Conservation (phyloP, 2,113 vertebrate species). For the Ptilorrhoa leucosticta region DNA sequence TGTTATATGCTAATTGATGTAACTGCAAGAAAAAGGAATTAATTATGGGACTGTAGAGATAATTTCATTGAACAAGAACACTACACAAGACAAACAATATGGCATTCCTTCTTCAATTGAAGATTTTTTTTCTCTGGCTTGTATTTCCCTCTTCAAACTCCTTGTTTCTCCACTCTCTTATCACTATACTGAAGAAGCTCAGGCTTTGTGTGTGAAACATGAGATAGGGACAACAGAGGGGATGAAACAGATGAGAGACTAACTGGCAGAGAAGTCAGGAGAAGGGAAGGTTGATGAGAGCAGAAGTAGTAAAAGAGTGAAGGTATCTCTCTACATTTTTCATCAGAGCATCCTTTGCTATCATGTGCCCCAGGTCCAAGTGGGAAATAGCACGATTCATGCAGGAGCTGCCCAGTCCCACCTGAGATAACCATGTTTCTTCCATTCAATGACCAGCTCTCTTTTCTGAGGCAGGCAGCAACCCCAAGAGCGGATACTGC, state of each 20-base stretch:
- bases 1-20: slow-evolving; percentile 12
- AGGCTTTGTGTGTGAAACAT: neutral
- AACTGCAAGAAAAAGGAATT: slow-evolving; percentile 18
- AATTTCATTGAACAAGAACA: neutral
- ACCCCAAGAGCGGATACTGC: neutral
- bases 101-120: neutral
- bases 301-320: neutral
- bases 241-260: neutral
- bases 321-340: neutral
- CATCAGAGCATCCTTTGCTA: neutral
- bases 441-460: neutral
- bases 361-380: neutral
- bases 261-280: neutral
- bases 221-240: neutral
- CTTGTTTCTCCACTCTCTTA: neutral
- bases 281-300: neutral
- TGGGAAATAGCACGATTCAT: neutral
- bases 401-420: neutral
- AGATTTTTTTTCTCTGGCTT: neutral
- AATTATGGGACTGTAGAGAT: neutral
- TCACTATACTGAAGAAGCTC: neutral
- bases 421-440: neutral
- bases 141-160: neutral
- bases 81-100: neutral
- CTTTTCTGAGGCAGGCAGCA: neutral